A percentile compares a stretch with the other conserved stretches of the same genome.
Evolutionary conservation across 2,797 vertebrate genomes (phyloP).

Genomic region (Anguilla anguilla): DNA sequence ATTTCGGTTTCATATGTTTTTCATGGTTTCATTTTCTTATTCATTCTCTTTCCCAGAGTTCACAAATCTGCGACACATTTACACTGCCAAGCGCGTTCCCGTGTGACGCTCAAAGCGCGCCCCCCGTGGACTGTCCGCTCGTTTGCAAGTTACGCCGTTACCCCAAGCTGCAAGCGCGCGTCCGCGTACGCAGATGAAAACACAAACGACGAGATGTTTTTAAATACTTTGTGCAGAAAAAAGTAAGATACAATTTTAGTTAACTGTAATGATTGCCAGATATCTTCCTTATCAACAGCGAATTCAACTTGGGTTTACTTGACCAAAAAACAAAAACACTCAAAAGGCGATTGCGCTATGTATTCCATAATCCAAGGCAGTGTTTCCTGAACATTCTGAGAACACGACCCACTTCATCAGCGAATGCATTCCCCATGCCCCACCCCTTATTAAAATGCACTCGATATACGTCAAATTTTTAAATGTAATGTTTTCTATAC

Average conservation of each 20-base stretch:
- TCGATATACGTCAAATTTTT: background rate
- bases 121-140: slow-evolving; percentile 22
- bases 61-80: slow-evolving; percentile 85
- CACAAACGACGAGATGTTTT: background rate
- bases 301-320: background rate
- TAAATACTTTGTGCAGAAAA: background rate
- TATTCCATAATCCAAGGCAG: background rate
- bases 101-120: slow-evolving; percentile 35
- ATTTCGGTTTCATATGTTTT: slow-evolving; percentile 46
- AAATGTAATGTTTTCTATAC: background rate
- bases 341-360: background rate
- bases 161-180: slow-evolving; percentile 32
- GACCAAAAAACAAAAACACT: background rate
- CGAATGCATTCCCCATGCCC: background rate
- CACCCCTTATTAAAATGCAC: background rate
- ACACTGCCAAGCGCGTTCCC: slow-evolving; percentile 69
- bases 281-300: background rate
- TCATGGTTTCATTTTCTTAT: slow-evolving; percentile 49
- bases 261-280: background rate
- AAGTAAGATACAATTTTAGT: background rate
- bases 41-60: slow-evolving; percentile 68
- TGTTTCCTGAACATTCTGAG: background rate
- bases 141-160: slow-evolving; percentile 26
- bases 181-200: slow-evolving; percentile 36
- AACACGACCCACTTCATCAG: slow-evolving; percentile 2